phyloP scores from a whole-genome alignment of 2,113 vertebrate species.

The Stictonetta naevosa region DNA sequence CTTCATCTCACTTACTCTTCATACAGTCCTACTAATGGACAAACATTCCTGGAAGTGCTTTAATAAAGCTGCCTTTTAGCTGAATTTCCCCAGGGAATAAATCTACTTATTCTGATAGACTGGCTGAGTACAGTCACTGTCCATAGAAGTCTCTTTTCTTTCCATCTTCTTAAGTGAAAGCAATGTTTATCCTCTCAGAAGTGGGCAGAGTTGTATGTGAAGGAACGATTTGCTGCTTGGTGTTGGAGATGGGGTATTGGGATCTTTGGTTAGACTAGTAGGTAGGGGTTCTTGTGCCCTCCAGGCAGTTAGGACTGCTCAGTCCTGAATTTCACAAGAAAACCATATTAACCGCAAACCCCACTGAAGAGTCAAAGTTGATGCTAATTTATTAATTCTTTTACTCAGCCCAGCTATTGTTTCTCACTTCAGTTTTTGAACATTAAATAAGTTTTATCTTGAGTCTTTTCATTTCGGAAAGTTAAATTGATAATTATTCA shows the following conservation, averaged over 20 bases:
- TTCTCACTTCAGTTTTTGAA: neutral
- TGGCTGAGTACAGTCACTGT: neutral
- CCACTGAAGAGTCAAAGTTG: neutral
- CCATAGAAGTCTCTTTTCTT: neutral
- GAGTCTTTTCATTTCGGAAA: accelerated
- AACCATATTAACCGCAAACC: neutral
- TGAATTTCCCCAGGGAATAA: neutral
- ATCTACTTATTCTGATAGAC: neutral
- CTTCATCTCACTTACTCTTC: neutral
- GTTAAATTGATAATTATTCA: neutral
- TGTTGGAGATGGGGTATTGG: neutral
- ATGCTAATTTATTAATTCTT: neutral
- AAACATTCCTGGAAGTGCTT: neutral
- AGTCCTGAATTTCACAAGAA: neutral
- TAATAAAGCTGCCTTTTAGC: neutral
- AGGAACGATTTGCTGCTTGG: neutral
- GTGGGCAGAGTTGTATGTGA: neutral
- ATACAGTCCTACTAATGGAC: neutral
- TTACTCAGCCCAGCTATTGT: neutral
- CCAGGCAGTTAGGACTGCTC: neutral
- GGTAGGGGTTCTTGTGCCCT: neutral
- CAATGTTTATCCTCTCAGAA: neutral
- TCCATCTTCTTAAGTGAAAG: neutral
- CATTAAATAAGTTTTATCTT: neutral
- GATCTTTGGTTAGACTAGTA: neutral